Conservation (phyloP, 2,888 invertebrate genomes). For the Papilio demoleus region DNA sequence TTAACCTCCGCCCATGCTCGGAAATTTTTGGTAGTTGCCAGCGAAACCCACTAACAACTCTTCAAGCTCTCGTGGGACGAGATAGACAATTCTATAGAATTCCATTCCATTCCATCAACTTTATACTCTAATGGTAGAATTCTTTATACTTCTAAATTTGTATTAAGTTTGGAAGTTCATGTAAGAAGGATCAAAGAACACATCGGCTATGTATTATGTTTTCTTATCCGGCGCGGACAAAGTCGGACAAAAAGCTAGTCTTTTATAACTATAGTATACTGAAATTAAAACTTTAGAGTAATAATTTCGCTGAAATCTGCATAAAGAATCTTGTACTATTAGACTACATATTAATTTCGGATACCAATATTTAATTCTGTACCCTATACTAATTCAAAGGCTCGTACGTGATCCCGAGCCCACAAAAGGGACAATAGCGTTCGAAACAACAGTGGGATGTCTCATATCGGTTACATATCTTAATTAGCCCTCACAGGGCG, state of each 20-base stretch:
- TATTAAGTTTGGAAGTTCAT: too few species aligned
- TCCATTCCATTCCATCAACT: background rate
- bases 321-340: background rate
- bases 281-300: background rate
- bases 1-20: conserved; percentile 45
- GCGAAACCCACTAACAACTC: too few species aligned
- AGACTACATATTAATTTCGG: background rate
- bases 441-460: conserved; percentile 72
- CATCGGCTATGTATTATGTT: background rate
- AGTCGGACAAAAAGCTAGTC: too few species aligned
- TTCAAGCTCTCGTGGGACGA: conserved; percentile 20
- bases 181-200: too few species aligned
- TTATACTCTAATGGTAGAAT: background rate
- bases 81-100: background rate
- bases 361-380: conserved; percentile 35
- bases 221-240: too few species aligned
- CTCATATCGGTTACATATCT: conserved; percentile 79
- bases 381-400: conserved; percentile 43
- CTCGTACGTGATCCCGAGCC: conserved; percentile 42
- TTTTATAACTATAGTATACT: too few species aligned
- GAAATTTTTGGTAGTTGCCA: conserved; percentile 44
- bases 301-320: background rate
- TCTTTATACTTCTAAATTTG: too few species aligned
- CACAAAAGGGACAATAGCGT: conserved; percentile 68
- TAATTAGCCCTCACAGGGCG: conserved; percentile 82